Evolutionary conservation across 2,888 invertebrate species (phyloP).

Genomic region (Pterobdella sp.): DNA sequence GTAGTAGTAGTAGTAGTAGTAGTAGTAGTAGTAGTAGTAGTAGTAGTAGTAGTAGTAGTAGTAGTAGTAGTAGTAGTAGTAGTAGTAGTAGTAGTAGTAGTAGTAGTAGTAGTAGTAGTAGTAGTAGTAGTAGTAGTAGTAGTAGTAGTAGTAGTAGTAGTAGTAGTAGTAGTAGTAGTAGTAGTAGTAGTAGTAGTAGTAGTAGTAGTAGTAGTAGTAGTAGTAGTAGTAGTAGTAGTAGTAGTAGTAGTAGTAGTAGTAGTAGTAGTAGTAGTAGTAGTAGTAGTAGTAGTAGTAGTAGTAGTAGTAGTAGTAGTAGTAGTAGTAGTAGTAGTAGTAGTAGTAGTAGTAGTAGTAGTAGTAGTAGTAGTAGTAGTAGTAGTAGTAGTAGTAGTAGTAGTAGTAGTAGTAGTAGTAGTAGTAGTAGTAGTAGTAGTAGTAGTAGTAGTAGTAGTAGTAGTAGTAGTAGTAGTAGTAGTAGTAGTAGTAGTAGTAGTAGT

Average conservation of each 20-base stretch:
- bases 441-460: constrained; percentile 30
- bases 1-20: constrained; percentile 32
- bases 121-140: constrained; percentile 32
- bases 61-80: constrained; percentile 32
- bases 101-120: constrained; percentile 30
- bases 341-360: constrained; percentile 22
- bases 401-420: constrained; percentile 30
- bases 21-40: constrained; percentile 27
- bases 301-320: constrained; percentile 28
- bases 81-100: constrained; percentile 27
- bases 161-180: constrained; percentile 30
- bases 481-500: constrained; percentile 30
- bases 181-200: constrained; percentile 32
- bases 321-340: constrained; percentile 21
- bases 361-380: constrained; percentile 19
- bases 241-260: constrained; percentile 26
- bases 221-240: constrained; percentile 18
- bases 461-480: constrained; percentile 30
- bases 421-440: constrained; percentile 30
- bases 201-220: constrained; percentile 27
- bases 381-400: constrained; percentile 8
- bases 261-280: constrained; percentile 28
- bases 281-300: constrained; percentile 28
- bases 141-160: constrained; percentile 27
- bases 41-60: constrained; percentile 30